Conservation (phyloP, 2,113 vertebrate species). For the Macroglossus sobrinus region DNA sequence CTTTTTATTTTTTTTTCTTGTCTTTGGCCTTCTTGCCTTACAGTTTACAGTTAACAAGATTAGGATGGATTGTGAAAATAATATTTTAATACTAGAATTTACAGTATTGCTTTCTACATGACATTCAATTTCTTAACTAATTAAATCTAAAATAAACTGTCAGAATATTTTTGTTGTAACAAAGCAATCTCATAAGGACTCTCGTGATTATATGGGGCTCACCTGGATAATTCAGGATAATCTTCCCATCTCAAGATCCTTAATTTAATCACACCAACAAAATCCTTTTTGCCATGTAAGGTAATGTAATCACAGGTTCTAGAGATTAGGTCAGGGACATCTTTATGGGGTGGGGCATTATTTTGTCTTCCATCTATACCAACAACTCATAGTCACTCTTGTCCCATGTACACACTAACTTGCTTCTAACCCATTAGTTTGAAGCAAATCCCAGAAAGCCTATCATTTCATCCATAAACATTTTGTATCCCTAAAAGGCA, state of each 20-base stretch:
- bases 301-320: background rate
- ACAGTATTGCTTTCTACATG: background rate
- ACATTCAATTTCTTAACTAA: constrained; percentile 1
- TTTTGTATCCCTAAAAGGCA: background rate
- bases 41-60: background rate
- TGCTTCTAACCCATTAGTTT: background rate
- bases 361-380: background rate
- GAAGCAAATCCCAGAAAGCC: background rate
- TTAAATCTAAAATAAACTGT: constrained; percentile 1
- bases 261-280: background rate
- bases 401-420: background rate
- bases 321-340: background rate
- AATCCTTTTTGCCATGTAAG: background rate
- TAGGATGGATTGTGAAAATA: background rate
- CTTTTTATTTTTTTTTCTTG: background rate
- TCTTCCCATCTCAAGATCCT: background rate
- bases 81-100: constrained; percentile 6
- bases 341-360: background rate
- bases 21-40: background rate
- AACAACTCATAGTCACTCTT: background rate
- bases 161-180: background rate
- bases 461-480: background rate
- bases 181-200: background rate
- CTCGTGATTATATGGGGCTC: background rate
- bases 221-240: background rate